Evolutionary conservation across 1,140 invertebrate species (phyloP), one percentile per base, ranked within the genome.

Genomic region (Pachypsylla venusta): DNA sequence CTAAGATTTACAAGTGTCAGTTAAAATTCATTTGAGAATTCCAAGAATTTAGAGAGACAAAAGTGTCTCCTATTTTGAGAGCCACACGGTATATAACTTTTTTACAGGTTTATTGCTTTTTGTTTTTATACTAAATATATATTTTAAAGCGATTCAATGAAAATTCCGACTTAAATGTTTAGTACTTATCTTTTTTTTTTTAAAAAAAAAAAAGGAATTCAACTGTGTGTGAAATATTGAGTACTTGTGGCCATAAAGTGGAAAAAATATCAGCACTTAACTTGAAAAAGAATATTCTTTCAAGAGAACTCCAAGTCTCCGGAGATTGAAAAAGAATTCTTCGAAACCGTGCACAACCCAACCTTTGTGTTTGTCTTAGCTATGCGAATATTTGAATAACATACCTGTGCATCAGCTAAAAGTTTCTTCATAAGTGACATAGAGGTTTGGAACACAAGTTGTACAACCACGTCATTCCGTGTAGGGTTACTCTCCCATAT

Each of bases 401-500:
- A 61, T 60, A 66, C 65, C 59, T 66, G 64, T 27, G 65, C 64
- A 58, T 66, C 65, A 35, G 64, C 56, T 7, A 66, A 57, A 25
- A 66, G 64, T 16, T 64, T 56, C 58, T 61, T 64, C 62, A 66
- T 65, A 39, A 65, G 56, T 30, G 64, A 60, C 65, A 66, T 64
- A 60, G 65, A 35, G 30, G 30, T 35, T 35, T 35, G 30, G 30
- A 35, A n/a, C n/a, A 35, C 7, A 35, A 7, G 7, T n/a, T 7
- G n/a, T 7, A 35, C 30, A 35, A 10, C 7, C 7, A 10, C 30
- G n/a, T 35, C 30, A 10, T 35, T 7, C 7, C 30, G 7, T 35
- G 30, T 10, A n/a, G 30, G 30, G 7, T 10, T 10, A 35, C 7
- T 10, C 30, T 7, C n/a, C 30, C 30, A 35, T 7, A 35, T 35